Base-by-base conservation (phyloP, 2,113 vertebrate species). In the Nothoprocta pentlandii region DNA sequence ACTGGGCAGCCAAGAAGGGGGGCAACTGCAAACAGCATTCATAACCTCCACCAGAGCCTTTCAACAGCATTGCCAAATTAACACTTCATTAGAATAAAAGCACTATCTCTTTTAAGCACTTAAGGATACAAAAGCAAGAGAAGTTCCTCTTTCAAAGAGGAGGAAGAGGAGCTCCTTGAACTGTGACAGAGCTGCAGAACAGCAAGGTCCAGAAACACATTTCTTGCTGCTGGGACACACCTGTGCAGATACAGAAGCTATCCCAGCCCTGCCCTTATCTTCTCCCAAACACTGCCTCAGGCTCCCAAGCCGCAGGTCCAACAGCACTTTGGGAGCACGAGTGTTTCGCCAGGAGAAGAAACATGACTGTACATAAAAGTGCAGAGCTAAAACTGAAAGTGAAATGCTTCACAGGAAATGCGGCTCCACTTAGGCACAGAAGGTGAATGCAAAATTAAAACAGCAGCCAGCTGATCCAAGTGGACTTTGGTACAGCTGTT, bases 301-400 rank as follows among this genome's bases (percentile, higher is more conserved):
- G 11, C 42, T 69, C 66, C 17, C 14, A 0, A 15, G 42, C 32
- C 51, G 47, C 4, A 47, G 23, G 6, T 51, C 77, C 36, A 53
- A 36, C 54, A 42, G 46, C 36, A 53, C 1, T 0, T 23, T 2
- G 19, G 20, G 32, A 28, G n/a, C 39, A 3, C 0, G 2, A 3
- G 3, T 5, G 4, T 32, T 78, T 23, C 23, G 26, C 36, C 6
- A 39, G 12, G 5, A 87, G 74, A 85, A 76, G 47, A 94, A 25
- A 56, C 8, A 28, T 39, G 51, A 90, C 76, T 8, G 0, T 80
- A 66, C 51, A 62, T 2, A 2, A 39, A 10, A 61, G 26, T 1
- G 5, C 30, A 64, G 73, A 7, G 21, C 8, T 39, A 39, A 39
- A 39, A 39, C 36, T 39, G 36, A 39, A 39, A 39, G 36, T 39